Percentiles rank a stretch among this genome's conserved stretches.
Evolutionary conservation across 2,113 vertebrate species (phyloP).

Genomic region (Psilopogon haemacephalus): DNA sequence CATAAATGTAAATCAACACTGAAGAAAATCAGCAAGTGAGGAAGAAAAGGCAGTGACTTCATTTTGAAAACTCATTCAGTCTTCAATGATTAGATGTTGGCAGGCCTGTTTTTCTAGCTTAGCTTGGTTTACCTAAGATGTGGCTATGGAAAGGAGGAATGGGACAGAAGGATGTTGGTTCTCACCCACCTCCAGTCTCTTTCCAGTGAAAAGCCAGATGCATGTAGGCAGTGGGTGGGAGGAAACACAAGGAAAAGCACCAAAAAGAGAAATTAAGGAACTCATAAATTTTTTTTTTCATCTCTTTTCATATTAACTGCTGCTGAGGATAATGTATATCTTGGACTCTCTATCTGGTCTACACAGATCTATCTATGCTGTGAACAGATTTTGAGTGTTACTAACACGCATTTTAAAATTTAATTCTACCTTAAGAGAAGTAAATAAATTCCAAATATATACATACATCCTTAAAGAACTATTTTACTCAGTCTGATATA

Average conservation of each 20-base stretch:
- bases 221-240: not conserved
- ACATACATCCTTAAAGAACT: not conserved
- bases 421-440: not conserved
- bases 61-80: not conserved
- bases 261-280: not conserved
- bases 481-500: too few relatives aligned
- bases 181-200: fast-evolving
- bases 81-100: not conserved
- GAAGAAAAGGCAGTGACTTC: not conserved
- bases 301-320: not conserved
- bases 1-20: not conserved
- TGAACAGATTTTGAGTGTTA: not conserved
- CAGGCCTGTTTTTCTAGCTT: not conserved
- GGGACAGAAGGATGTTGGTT: not conserved
- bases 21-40: not conserved
- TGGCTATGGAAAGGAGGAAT: not conserved
- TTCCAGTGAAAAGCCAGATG: not conserved
- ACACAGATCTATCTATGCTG: not conserved
- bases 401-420: not conserved
- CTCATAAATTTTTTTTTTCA: not conserved
- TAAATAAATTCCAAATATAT: not conserved
- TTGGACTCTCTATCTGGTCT: not conserved
- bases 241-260: not conserved
- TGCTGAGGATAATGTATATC: not conserved
- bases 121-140: not conserved